Percentiles rank a stretch among this genome's conserved stretches.
These are phyloP conservation scores for Acanthococcus lagerstroemiae DNA, from an alignment of 2,888 invertebrate species.

Conservation along the genomic window DNA sequence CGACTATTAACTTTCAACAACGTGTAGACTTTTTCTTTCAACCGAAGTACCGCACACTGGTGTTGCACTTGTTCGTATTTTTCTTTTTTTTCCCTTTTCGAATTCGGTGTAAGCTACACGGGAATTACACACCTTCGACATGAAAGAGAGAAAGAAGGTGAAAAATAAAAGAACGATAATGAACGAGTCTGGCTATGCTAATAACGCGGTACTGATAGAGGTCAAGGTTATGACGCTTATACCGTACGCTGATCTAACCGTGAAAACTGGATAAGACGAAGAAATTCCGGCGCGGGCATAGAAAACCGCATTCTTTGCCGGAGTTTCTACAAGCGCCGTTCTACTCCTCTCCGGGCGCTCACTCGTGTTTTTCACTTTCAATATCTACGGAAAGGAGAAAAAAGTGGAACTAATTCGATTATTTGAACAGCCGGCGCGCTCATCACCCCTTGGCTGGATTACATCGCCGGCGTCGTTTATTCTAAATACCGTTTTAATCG, in stretches of 20 bases:
- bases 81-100: no score
- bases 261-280: constrained; percentile 18
- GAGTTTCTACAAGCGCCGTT: constrained; percentile 11
- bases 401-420: constrained; percentile 27
- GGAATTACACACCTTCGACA: no score
- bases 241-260: constrained; percentile 18
- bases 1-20: neutral
- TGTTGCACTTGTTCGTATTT: no score
- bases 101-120: neutral
- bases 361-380: constrained; percentile 25
- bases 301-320: constrained; percentile 25
- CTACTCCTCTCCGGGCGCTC: constrained; percentile 13
- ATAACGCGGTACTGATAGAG: constrained; percentile 18
- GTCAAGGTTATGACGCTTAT: constrained; percentile 20
- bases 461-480: no score
- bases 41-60: constrained; percentile 5
- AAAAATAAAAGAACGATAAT: neutral
- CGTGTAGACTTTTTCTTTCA: constrained; percentile 19
- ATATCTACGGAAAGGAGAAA: constrained; percentile 7
- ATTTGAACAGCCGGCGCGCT: constrained; percentile 27
- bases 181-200: constrained; percentile 12
- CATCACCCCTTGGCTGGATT: no score
- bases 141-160: neutral
- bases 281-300: constrained; percentile 23
- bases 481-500: no score